phyloP scores from a whole-genome alignment of 2,888 invertebrate genomes.

The Amiota communis region DNA sequence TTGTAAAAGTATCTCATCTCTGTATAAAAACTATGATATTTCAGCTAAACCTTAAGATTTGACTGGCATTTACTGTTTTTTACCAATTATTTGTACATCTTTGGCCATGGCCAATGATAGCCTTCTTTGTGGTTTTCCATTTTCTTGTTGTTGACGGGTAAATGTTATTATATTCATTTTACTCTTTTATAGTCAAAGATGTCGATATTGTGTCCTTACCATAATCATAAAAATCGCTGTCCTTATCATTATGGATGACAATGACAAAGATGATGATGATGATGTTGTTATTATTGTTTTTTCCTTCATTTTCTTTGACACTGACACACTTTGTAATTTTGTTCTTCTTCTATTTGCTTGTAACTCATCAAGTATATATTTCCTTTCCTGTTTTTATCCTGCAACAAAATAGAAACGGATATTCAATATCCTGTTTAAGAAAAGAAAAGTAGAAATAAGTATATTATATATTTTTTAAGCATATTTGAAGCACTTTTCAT shows the following conservation, averaged over 20 bases:
- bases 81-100: too few species aligned
- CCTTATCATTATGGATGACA: not conserved
- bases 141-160: too few species aligned
- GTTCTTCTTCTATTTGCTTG: not conserved
- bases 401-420: constrained; percentile 33
- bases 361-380: constrained; percentile 11
- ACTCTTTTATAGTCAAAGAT: not conserved
- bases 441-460: constrained; percentile 9
- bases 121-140: too few species aligned
- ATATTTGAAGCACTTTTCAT: too few species aligned
- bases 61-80: too few species aligned
- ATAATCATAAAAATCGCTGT: not conserved
- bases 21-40: too few species aligned
- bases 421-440: constrained; percentile 50
- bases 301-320: not conserved
- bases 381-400: constrained; percentile 1
- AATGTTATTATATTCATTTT: not conserved
- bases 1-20: too few species aligned
- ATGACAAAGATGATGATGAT: not conserved
- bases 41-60: too few species aligned
- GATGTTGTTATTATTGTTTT: constrained; percentile 26
- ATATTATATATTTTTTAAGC: too few species aligned
- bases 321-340: not conserved
- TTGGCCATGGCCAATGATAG: too few species aligned
- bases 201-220: constrained; percentile 19